A percentile compares a stretch with the other conserved stretches of the same genome.
Evolutionary conservation across 2,797 vertebrate genomes (phyloP).

Genomic region (Philypnodon macrostomus): DNA sequence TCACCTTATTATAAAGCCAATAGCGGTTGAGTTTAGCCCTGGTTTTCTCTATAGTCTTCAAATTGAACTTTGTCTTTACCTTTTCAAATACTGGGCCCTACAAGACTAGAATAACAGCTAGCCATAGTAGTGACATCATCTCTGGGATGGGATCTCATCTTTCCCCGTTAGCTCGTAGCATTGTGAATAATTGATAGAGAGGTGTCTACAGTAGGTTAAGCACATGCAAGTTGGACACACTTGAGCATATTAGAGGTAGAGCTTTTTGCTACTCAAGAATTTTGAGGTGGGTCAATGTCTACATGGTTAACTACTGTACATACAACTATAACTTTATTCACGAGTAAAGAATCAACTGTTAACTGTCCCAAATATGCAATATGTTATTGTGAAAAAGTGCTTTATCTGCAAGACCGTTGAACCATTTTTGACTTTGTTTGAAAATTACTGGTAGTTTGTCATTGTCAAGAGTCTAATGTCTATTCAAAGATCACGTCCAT

Average conservation of each 20-base stretch:
- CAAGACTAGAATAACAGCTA: neutral
- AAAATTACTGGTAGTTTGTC: too few species aligned
- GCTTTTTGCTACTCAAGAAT: neutral
- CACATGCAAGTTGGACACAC: neutral
- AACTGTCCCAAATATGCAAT: neutral
- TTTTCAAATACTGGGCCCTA: too few species aligned
- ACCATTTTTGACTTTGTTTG: too few species aligned
- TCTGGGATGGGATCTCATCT: conserved; percentile 31
- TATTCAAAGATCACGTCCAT: too few species aligned
- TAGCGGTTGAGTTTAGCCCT: too few species aligned
- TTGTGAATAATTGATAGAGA: conserved; percentile 58
- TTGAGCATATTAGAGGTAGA: neutral
- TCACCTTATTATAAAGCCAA: too few species aligned
- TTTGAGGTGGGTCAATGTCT: neutral
- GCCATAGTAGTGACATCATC: conserved; percentile 21
- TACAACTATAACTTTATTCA: neutral
- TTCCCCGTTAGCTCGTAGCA: conserved; percentile 29
- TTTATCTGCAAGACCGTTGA: too few species aligned
- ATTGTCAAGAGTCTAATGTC: too few species aligned
- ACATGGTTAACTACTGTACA: neutral
- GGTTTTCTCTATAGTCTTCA: too few species aligned
- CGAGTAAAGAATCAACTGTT: neutral
- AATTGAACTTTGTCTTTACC: too few species aligned
- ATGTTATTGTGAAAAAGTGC: too few species aligned
- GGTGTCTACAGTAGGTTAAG: conserved; percentile 11